phyloP scores from a whole-genome alignment of 2,113 vertebrate species.

The Pedionomus torquatus region DNA sequence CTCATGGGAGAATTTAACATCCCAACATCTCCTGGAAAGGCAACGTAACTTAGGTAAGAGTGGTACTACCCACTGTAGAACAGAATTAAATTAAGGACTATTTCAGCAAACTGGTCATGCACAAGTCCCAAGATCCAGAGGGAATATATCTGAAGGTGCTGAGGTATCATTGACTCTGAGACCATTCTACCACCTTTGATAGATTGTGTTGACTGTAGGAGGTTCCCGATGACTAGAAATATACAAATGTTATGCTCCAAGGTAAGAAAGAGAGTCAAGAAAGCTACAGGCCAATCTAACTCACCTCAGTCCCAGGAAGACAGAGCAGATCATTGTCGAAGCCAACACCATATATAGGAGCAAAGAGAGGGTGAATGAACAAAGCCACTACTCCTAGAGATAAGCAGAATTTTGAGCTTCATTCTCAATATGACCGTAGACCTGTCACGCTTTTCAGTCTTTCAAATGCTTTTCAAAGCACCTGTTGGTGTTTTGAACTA shows the following conservation, averaged over 20 bases:
- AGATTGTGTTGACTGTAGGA: not conserved
- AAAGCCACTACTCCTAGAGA: not conserved
- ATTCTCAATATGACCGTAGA: not conserved
- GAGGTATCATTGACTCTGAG: not conserved
- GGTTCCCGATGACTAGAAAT: not conserved
- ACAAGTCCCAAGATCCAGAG: not conserved
- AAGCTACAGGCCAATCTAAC: not conserved
- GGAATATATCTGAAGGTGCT: not conserved
- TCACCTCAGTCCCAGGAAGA: not conserved
- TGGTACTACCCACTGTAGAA: not conserved
- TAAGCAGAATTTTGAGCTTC: not conserved
- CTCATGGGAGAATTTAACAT: not conserved
- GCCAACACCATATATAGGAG: not conserved
- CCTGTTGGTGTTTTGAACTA: not conserved
- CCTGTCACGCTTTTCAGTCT: not conserved
- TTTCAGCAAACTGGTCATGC: not conserved
- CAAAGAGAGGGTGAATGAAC: not conserved
- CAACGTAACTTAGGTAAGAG: not conserved
- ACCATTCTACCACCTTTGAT: not conserved
- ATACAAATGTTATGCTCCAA: not conserved
- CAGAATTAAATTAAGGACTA: not conserved
- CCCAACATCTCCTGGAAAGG: not conserved
- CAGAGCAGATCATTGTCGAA: not conserved
- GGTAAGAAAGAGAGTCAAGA: not conserved
- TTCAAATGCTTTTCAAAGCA: not conserved